A percentile compares a stretch with the other conserved stretches of the same genome.
These are phyloP conservation scores for Merluccius polli DNA, from an alignment of 2,797 vertebrate genomes.

Conservation along the genomic window DNA sequence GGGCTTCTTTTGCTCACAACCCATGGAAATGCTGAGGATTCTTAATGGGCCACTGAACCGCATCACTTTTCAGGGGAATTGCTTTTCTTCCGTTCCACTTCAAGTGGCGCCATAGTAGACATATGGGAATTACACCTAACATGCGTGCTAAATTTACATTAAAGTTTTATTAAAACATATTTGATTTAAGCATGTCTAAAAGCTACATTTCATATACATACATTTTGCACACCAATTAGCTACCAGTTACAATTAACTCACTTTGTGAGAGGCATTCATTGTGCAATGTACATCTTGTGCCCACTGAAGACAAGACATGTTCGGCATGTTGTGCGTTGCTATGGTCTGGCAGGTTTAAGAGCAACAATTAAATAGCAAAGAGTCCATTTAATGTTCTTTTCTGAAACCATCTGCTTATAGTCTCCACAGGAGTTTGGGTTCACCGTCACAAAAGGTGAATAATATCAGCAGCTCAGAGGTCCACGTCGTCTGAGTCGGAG, in stretches of 20 bases:
- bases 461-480: constrained; percentile 73
- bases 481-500: constrained; percentile 83
- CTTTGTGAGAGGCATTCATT: constrained; percentile 44
- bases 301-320: constrained; percentile 40
- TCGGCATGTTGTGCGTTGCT: constrained; percentile 49
- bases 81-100: background rate
- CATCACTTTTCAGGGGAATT: too few species aligned
- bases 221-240: constrained; percentile 9
- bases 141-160: background rate
- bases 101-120: background rate
- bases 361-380: constrained; percentile 35
- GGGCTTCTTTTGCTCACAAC: background rate
- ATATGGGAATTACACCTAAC: background rate
- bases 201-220: constrained; percentile 11
- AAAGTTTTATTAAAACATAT: constrained; percentile 35
- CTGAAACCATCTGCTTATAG: constrained; percentile 26
- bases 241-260: constrained; percentile 39
- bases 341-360: constrained; percentile 36
- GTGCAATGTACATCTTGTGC: constrained; percentile 41
- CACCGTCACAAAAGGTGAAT: constrained; percentile 20
- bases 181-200: constrained; percentile 30
- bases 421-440: constrained; percentile 50
- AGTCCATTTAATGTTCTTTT: constrained; percentile 29
- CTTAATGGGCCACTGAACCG: too few species aligned
- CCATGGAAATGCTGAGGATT: background rate